These are phyloP conservation scores for Rhynchonycteris naso DNA, from an alignment of 2,797 vertebrate species.

Conservation along the genomic window DNA sequence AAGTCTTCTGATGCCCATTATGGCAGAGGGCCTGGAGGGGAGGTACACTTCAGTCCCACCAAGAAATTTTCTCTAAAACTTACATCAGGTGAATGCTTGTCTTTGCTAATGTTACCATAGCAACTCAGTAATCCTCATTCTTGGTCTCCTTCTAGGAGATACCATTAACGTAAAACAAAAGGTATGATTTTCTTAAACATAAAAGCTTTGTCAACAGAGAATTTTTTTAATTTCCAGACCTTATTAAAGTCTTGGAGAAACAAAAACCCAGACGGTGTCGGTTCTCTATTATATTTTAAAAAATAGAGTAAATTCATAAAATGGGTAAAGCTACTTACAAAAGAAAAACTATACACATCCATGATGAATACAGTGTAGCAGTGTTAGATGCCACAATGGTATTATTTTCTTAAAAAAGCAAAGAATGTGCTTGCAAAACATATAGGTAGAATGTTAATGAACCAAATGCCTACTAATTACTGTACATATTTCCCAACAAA, in stretches of 20 bases:
- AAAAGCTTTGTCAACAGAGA: slow-evolving; percentile 37
- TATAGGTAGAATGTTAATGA: background rate
- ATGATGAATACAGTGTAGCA: background rate
- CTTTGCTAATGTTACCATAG: slow-evolving; percentile 70
- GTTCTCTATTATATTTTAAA: background rate
- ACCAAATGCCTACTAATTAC: background rate
- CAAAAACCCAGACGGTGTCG: background rate
- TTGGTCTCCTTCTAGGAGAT: slow-evolving; percentile 53
- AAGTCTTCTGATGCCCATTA: slow-evolving; percentile 17
- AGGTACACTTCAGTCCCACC: background rate
- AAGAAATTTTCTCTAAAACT: slow-evolving; percentile 51
- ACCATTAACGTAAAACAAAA: slow-evolving; percentile 50
- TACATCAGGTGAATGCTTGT: slow-evolving; percentile 53
- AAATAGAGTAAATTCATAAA: background rate
- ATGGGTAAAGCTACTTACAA: slow-evolving; percentile 3
- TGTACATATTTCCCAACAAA: background rate
- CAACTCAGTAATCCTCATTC: slow-evolving; percentile 56
- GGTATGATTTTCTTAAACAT: slow-evolving; percentile 20
- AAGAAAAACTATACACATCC: background rate
- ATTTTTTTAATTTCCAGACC: slow-evolving; percentile 39
- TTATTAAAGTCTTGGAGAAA: slow-evolving; percentile 12
- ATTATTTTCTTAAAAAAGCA: background rate
- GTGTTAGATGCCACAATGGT: background rate
- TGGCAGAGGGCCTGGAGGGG: background rate
- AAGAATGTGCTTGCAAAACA: slow-evolving; percentile 16